These are phyloP conservation scores for Trinectes maculatus DNA, from an alignment of 2,113 vertebrate species.

Conservation along the genomic window DNA sequence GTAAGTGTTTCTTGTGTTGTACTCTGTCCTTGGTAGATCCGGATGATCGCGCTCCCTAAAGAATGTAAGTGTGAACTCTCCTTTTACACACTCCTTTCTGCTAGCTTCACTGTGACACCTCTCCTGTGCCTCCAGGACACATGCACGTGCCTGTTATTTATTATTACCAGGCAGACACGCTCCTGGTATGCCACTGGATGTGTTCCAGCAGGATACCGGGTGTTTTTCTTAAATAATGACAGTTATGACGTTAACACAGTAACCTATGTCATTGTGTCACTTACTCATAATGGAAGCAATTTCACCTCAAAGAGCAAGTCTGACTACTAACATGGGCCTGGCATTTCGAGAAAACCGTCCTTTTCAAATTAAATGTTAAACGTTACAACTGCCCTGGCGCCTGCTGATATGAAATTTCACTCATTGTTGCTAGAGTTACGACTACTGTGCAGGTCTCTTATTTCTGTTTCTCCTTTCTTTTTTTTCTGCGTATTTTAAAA, in stretches of 20 bases:
- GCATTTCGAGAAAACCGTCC: constrained; percentile 20
- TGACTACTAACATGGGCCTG: constrained; percentile 9
- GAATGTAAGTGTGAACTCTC: too few relatives aligned
- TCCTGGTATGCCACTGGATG: neutral
- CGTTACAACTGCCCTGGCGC: neutral
- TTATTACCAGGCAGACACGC: constrained; percentile 12
- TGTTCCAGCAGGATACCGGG: neutral
- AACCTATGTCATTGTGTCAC: constrained; percentile 15
- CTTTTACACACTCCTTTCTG: too few relatives aligned
- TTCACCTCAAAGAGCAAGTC: constrained; percentile 1
- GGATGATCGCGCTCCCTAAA: too few relatives aligned
- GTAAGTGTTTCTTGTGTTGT: too few relatives aligned
- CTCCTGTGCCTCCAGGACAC: neutral
- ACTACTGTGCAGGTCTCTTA: too few relatives aligned
- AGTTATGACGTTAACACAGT: constrained; percentile 17
- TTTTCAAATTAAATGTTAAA: constrained; percentile 13
- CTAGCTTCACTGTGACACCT: too few relatives aligned
- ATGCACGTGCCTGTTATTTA: constrained; percentile 7
- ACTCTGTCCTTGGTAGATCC: too few relatives aligned
- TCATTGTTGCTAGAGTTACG: too few relatives aligned
- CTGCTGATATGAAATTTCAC: neutral
- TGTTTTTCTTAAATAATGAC: constrained; percentile 14
- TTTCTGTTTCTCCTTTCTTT: too few relatives aligned
- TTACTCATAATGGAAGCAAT: constrained; percentile 5
- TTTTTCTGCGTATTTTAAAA: too few relatives aligned